phyloP scores from a whole-genome alignment of 2,797 vertebrate genomes.

The Bovichtus diacanthus region DNA sequence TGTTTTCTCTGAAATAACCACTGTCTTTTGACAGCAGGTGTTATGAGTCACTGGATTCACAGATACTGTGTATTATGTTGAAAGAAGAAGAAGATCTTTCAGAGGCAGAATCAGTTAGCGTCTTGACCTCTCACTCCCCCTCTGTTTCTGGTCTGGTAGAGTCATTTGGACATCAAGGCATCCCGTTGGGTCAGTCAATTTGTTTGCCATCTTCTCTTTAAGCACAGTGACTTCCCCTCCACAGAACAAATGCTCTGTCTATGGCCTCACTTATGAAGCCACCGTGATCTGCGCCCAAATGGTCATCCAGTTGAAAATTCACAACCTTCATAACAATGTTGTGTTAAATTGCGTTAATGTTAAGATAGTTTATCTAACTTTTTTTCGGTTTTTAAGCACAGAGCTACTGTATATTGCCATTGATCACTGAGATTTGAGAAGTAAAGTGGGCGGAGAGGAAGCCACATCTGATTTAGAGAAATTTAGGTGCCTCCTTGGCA shows the following conservation, averaged over 20 bases:
- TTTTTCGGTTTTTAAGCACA: slow-evolving; percentile 10
- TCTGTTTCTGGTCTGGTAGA: slow-evolving; percentile 67
- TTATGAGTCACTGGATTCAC: slow-evolving; percentile 22
- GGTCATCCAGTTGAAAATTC: slow-evolving; percentile 14
- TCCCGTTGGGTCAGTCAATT: slow-evolving; percentile 50
- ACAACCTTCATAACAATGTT: slow-evolving; percentile 18
- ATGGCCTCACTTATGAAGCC: slow-evolving; percentile 20
- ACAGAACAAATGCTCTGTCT: slow-evolving; percentile 34
- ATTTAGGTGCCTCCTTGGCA: neutral
- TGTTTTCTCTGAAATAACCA: slow-evolving; percentile 23
- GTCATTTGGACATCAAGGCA: slow-evolving; percentile 55
- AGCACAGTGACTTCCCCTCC: slow-evolving; percentile 39
- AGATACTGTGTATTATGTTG: slow-evolving; percentile 26
- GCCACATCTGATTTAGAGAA: slow-evolving; percentile 13
- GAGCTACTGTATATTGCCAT: neutral
- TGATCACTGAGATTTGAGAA: slow-evolving; percentile 4
- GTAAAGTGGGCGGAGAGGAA: neutral
- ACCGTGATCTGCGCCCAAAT: slow-evolving; percentile 17
- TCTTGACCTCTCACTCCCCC: slow-evolving; percentile 33
- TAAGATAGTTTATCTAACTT: neutral
- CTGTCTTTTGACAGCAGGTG: slow-evolving; percentile 33
- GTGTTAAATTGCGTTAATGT: no score
- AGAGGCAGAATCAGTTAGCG: slow-evolving; percentile 47
- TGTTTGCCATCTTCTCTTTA: slow-evolving; percentile 61
- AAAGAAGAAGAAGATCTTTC: slow-evolving; percentile 42